Conservation (phyloP, 1,140 invertebrate species). For the Zaprionus lachaisei region DNA sequence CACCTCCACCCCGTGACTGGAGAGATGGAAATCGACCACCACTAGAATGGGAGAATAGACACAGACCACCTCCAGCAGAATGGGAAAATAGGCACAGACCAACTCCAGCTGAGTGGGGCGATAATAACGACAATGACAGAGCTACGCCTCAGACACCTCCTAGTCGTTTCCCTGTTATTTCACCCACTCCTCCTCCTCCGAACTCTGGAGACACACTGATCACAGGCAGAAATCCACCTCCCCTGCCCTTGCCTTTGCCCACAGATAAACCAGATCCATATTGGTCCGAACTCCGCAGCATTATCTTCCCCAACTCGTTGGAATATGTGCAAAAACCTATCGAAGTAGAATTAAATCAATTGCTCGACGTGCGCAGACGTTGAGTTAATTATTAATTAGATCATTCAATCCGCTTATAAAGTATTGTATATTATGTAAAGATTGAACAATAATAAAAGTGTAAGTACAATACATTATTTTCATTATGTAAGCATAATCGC, state of each 20-base stretch:
- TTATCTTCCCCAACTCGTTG: slow-evolving; percentile 54
- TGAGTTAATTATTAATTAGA: background rate
- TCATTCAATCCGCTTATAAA: background rate
- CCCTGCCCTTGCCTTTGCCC: slow-evolving; percentile 29
- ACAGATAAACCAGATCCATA: slow-evolving; percentile 14
- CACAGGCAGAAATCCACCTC: slow-evolving; percentile 54
- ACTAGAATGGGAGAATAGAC: background rate
- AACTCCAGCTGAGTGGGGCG: background rate
- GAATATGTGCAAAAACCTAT: slow-evolving; percentile 27
- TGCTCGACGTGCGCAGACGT: slow-evolving; percentile 55
- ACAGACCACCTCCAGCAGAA: background rate
- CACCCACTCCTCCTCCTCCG: slow-evolving; percentile 24
- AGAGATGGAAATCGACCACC: background rate
- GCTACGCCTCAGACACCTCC: background rate
- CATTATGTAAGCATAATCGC: slow-evolving; percentile 2
- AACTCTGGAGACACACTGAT: slow-evolving; percentile 35
- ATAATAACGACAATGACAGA: background rate
- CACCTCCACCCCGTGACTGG: background rate
- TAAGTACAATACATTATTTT: background rate
- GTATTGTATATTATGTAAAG: background rate
- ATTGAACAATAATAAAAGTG: background rate
- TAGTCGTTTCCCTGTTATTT: background rate
- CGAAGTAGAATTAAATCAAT: slow-evolving; percentile 1
- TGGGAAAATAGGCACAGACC: background rate
- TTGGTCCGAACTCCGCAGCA: slow-evolving; percentile 22